A percentile compares a stretch with the other conserved stretches of the same genome.
These are phyloP conservation scores for Diorhabda carinulata DNA, from an alignment of 1,140 invertebrate genomes.

Conservation along the genomic window DNA sequence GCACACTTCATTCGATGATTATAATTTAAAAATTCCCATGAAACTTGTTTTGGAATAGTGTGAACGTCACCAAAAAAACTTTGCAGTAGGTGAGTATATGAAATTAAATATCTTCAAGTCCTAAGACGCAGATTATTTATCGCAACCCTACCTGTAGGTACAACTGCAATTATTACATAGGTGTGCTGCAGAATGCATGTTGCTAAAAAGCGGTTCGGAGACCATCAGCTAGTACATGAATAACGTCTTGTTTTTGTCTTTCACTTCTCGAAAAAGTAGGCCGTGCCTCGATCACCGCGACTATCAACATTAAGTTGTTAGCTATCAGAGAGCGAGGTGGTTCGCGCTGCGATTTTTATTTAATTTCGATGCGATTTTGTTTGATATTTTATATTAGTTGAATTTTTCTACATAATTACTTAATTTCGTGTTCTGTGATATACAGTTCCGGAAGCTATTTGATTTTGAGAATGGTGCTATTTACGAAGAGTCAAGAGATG, in stretches of 20 bases:
- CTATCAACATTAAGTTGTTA: constrained; percentile 33
- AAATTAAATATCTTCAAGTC: no score
- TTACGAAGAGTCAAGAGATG: constrained; percentile 26
- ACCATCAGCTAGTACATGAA: background rate
- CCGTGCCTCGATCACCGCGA: background rate
- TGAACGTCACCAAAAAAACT: no score
- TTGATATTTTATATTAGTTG: background rate
- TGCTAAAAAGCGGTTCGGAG: background rate
- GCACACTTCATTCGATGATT: no score
- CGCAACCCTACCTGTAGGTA: background rate
- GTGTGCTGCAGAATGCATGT: background rate
- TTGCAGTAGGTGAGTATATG: no score
- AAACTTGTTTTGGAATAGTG: no score
- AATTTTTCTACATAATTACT: no score
- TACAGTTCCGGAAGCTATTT: background rate
- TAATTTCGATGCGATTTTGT: constrained; percentile 7
- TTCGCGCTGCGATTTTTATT: constrained; percentile 18
- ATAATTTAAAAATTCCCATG: no score
- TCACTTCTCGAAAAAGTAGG: constrained; percentile 8
- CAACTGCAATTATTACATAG: constrained; percentile 2
- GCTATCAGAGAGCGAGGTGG: constrained; percentile 25
- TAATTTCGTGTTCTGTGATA: background rate
- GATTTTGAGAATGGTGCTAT: constrained; percentile 27
- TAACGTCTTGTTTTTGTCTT: constrained; percentile 13
- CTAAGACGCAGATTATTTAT: background rate